Evolutionary conservation across 2,797 vertebrate species (phyloP).

Genomic region (Sarcophilus harrisii): DNA sequence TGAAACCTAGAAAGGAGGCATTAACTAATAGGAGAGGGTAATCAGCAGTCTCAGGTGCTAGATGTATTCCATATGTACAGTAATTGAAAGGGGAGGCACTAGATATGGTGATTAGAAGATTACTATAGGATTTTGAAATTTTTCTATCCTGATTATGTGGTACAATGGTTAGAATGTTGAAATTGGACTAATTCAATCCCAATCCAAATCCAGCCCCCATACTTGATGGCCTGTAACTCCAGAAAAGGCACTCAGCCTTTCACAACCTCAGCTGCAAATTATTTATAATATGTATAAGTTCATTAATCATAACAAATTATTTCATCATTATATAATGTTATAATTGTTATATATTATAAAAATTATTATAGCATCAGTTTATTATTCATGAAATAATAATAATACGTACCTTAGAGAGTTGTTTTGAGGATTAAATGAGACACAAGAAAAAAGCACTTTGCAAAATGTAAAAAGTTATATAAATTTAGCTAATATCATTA

Average conservation of each 20-base stretch:
- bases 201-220: not conserved
- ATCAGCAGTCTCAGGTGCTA: not conserved
- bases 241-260: not conserved
- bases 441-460: not conserved
- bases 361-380: not conserved
- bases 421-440: not conserved
- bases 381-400: not conserved
- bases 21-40: not conserved
- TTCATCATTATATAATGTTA: not conserved
- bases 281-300: not conserved
- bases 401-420: not conserved
- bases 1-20: not conserved
- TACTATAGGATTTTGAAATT: not conserved
- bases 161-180: not conserved
- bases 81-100: not conserved
- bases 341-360: no score
- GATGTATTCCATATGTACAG: not conserved
- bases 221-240: not conserved
- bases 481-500: not conserved
- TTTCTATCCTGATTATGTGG: not conserved
- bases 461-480: not conserved
- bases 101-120: not conserved
- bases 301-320: not conserved
- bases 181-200: not conserved
- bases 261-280: not conserved